A percentile compares a stretch with the other conserved stretches of the same genome.
Evolutionary conservation across 23 tunicate genomes (phyloP).

Genomic region (Diplosoma virens): DNA sequence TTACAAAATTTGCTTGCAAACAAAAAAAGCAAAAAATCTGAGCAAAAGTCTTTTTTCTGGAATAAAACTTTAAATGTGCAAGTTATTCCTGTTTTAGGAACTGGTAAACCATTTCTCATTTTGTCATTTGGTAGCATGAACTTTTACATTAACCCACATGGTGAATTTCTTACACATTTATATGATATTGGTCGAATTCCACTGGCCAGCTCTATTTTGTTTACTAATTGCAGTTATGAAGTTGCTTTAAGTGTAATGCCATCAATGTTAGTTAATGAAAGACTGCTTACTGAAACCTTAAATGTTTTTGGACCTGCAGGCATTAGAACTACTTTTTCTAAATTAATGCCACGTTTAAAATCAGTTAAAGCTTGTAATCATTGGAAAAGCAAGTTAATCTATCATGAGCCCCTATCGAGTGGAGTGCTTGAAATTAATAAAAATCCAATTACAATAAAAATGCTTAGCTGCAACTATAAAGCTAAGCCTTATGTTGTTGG

Average conservation of each 20-base stretch:
- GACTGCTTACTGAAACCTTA: background rate
- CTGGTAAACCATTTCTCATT: background rate
- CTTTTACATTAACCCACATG: constrained; percentile 5
- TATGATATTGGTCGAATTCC: background rate
- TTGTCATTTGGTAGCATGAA: background rate
- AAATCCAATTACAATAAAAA: background rate
- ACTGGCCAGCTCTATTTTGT: background rate
- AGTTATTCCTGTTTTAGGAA: background rate
- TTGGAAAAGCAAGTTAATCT: background rate
- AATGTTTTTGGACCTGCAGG: constrained; percentile 17
- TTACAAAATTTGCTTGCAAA: no score
- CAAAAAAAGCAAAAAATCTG: no score
- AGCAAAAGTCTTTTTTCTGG: no score
- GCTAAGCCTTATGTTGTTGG: background rate
- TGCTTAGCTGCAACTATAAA: background rate
- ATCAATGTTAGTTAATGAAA: background rate
- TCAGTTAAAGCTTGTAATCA: constrained; percentile 1
- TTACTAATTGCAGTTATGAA: background rate
- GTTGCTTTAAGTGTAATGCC: background rate
- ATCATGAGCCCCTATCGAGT: background rate
- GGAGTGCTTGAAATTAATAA: background rate
- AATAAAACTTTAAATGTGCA: no score
- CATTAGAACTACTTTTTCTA: background rate
- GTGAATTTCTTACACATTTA: background rate
- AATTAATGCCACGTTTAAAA: background rate